Evolutionary conservation across 2,797 vertebrate genomes (phyloP).

Genomic region (Calcarius lapponicus): DNA sequence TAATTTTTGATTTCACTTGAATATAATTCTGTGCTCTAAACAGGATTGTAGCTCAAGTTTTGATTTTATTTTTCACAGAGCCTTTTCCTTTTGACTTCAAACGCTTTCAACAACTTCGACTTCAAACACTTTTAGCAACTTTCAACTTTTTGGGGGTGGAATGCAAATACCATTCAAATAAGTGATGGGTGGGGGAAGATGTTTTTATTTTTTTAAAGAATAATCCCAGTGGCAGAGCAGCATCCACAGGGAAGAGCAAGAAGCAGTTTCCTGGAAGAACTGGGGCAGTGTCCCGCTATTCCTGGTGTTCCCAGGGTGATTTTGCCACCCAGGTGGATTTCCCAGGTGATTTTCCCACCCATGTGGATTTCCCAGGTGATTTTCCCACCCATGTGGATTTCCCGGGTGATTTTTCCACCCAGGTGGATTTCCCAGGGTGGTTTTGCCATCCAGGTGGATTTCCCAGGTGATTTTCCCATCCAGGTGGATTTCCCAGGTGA

Average conservation of each 20-base stretch:
- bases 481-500: too few relatives aligned
- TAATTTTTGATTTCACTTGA: neutral
- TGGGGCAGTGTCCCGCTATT: neutral
- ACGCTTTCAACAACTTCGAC: constrained; percentile 23
- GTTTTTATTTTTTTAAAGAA: neutral
- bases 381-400: too few relatives aligned
- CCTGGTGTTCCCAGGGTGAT: neutral
- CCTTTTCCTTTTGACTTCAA: constrained; percentile 41
- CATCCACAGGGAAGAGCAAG: neutral
- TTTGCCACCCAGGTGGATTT: too few relatives aligned
- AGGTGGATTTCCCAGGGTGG: too few relatives aligned
- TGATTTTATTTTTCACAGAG: neutral
- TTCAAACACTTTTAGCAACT: constrained; percentile 45
- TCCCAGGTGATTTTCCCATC: too few relatives aligned
- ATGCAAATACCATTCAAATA: constrained; percentile 37
- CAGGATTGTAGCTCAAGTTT: neutral
- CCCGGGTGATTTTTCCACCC: too few relatives aligned
- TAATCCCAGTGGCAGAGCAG: neutral
- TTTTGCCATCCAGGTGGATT: too few relatives aligned
- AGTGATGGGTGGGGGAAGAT: neutral
- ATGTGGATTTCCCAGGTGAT: too few relatives aligned
- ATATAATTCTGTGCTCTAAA: neutral
- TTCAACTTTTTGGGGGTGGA: neutral
- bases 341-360: too few relatives aligned
- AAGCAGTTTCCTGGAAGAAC: neutral